These are phyloP conservation scores for Labroides dimidiatus DNA, from an alignment of 2,797 vertebrate species.

Conservation along the genomic window DNA sequence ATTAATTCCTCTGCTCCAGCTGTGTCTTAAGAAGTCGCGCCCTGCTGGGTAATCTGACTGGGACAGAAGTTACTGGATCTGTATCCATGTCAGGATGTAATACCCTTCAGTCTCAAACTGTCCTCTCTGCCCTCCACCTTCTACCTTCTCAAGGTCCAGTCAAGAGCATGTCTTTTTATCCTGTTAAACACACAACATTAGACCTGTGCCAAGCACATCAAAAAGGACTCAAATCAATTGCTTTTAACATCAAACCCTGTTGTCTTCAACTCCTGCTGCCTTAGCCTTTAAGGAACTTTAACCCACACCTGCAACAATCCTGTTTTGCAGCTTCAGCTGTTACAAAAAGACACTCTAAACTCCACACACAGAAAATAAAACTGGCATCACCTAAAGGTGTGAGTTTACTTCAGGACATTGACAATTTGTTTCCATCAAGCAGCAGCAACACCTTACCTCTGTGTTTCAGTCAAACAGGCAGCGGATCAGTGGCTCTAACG, in stretches of 20 bases:
- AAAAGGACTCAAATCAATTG: conserved; percentile 3
- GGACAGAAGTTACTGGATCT: conserved; percentile 70
- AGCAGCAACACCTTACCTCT: conserved; percentile 36
- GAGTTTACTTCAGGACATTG: conserved; percentile 28
- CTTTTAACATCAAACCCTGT: conserved; percentile 28
- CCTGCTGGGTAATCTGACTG: conserved; percentile 74
- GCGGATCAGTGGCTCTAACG: conserved; percentile 54
- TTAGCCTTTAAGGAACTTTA: neutral
- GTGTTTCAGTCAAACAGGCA: conserved; percentile 27
- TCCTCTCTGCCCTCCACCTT: conserved; percentile 47
- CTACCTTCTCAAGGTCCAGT: conserved; percentile 63
- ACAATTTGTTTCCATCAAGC: conserved; percentile 32
- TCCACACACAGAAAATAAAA: conserved; percentile 9
- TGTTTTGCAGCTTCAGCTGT: neutral
- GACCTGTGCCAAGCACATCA: conserved; percentile 16
- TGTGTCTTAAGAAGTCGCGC: conserved; percentile 75
- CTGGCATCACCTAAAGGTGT: conserved; percentile 4
- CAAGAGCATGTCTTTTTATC: conserved; percentile 30
- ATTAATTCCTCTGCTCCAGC: conserved; percentile 66
- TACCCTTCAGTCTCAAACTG: conserved; percentile 61
- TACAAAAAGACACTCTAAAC: neutral
- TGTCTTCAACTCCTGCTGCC: conserved; percentile 1
- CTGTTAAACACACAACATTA: conserved; percentile 13
- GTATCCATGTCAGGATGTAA: conserved; percentile 77
- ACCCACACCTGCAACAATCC: neutral